phyloP scores from a whole-genome alignment of 2,888 invertebrate genomes.

The Philonicus albiceps region DNA sequence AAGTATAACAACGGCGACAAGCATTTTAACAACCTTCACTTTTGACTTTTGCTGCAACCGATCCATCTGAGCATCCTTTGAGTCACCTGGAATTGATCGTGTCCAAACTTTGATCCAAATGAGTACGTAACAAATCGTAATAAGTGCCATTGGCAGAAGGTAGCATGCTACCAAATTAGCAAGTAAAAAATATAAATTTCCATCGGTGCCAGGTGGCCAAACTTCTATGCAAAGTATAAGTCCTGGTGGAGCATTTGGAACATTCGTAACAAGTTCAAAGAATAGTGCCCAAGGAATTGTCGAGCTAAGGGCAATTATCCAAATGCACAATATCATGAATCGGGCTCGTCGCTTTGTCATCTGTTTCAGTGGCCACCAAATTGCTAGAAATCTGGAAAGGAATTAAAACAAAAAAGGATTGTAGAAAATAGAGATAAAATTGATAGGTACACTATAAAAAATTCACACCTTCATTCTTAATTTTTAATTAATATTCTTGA shows the following conservation, averaged over 20 bases:
- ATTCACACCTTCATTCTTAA: neutral
- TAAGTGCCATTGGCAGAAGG: constrained; percentile 87
- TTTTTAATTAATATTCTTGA: neutral
- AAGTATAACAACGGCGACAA: constrained; percentile 90
- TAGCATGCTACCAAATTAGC: constrained; percentile 91
- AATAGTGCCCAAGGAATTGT: constrained; percentile 92
- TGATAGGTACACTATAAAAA: too few relatives aligned
- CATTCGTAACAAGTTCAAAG: constrained; percentile 73
- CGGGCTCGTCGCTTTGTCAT: constrained; percentile 88
- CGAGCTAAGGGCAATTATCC: constrained; percentile 84
- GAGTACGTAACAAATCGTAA: constrained; percentile 89
- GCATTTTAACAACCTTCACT: constrained; percentile 94
- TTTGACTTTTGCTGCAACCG: constrained; percentile 93
- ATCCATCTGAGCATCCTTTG: constrained; percentile 90
- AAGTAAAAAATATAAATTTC: constrained; percentile 85
- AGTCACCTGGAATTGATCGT: constrained; percentile 87
- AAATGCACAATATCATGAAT: constrained; percentile 87
- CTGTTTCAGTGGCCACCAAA: constrained; percentile 94
- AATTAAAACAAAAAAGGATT: neutral
- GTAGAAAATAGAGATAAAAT: neutral
- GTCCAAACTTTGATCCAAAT: constrained; percentile 93
- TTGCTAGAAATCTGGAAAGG: constrained; percentile 88
- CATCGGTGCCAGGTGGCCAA: constrained; percentile 86
- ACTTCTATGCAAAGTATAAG: constrained; percentile 80
- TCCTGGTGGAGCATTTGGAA: constrained; percentile 73